Conservation (phyloP, 2,888 invertebrate species). For the Polyommatus iphigenia region DNA sequence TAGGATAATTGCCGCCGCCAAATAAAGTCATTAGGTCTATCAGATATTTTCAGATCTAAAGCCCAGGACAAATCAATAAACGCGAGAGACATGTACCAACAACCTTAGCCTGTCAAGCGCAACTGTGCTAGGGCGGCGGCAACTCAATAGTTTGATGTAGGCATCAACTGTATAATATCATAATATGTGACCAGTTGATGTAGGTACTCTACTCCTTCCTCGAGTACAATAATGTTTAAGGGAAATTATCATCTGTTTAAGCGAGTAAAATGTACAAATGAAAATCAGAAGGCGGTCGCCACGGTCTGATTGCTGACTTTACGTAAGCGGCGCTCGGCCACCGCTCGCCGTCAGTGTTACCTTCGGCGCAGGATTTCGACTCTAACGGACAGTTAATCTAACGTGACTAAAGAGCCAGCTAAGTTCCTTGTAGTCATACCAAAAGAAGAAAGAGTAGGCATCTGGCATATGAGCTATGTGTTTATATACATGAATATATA, state of each 20-base stretch:
- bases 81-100: not conserved
- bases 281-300: constrained; percentile 46
- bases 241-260: not conserved
- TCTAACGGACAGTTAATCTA: not conserved
- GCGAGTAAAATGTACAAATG: constrained; percentile 28
- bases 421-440: not conserved
- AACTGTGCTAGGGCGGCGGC: too few relatives aligned
- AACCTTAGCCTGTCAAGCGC: not conserved
- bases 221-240: not conserved
- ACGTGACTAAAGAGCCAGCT: not conserved
- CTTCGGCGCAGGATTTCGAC: not conserved
- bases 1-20: too few relatives aligned
- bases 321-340: constrained; percentile 37
- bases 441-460: too few relatives aligned
- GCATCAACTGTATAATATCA: too few relatives aligned
- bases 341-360: not conserved
- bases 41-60: not conserved
- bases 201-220: too few relatives aligned
- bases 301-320: constrained; percentile 64
- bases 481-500: not conserved
- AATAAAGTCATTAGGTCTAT: not conserved
- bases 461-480: too few relatives aligned
- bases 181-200: too few relatives aligned
- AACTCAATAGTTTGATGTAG: too few relatives aligned
- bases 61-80: not conserved